Evolutionary conservation across 1,140 invertebrate genomes (phyloP).

Genomic region (Drosophila sucinea): DNA sequence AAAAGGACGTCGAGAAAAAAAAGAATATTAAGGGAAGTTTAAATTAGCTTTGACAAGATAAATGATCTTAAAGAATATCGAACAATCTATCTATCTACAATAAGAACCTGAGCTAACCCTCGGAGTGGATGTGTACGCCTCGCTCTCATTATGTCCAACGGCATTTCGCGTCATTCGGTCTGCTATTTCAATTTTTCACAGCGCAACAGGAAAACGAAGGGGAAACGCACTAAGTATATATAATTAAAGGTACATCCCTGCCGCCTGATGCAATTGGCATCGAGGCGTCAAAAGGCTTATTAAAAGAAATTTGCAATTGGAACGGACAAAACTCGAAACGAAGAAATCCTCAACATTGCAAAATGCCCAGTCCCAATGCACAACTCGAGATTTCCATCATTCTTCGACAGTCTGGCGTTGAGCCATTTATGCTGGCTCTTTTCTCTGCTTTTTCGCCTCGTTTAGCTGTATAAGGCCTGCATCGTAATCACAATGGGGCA

Average conservation of each 20-base stretch:
- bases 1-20: constrained; percentile 16
- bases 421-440: constrained; percentile 53
- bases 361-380: constrained; percentile 51
- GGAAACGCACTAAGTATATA: constrained; percentile 64
- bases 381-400: constrained; percentile 56
- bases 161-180: constrained; percentile 60
- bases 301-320: constrained; percentile 82
- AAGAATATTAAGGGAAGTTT: constrained; percentile 47
- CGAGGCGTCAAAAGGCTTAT: constrained; percentile 81
- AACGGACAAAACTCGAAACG: constrained; percentile 41
- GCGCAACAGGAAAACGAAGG: constrained; percentile 23
- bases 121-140: neutral
- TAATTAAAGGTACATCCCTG: constrained; percentile 52
- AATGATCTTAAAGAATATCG: constrained; percentile 59
- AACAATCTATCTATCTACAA: constrained; percentile 22
- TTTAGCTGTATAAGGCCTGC: constrained; percentile 53
- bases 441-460: constrained; percentile 16
- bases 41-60: constrained; percentile 78
- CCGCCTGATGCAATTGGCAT: constrained; percentile 57
- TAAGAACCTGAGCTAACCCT: constrained; percentile 31
- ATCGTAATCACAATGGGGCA: constrained; percentile 69
- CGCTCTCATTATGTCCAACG: constrained; percentile 61
- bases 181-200: constrained; percentile 65
- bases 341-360: constrained; percentile 41
- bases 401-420: constrained; percentile 34